These are phyloP conservation scores for Cotesia vestalis DNA, from an alignment of 1,140 invertebrate species.

Conservation along the genomic window DNA sequence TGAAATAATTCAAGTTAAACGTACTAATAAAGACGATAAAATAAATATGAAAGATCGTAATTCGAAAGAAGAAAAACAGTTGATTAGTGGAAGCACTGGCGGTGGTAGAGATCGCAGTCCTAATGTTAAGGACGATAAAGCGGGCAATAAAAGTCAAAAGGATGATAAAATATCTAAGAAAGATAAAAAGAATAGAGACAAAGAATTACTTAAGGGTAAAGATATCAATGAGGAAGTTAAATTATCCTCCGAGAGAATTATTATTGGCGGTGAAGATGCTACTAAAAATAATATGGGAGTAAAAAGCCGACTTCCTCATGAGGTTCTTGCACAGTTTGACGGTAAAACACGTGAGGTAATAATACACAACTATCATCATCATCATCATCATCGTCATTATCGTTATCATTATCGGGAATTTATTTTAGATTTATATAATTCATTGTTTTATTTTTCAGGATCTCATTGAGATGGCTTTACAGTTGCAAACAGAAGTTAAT, in stretches of 20 bases:
- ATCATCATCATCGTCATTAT: neutral
- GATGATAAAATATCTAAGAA: constrained; percentile 55
- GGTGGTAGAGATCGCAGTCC: constrained; percentile 43
- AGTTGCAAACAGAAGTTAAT: constrained; percentile 81
- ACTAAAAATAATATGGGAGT: constrained; percentile 62
- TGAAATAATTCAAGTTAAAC: constrained; percentile 48
- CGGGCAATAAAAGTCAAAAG: constrained; percentile 49
- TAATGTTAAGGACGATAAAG: constrained; percentile 50
- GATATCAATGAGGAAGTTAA: constrained; percentile 54
- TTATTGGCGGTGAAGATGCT: constrained; percentile 82
- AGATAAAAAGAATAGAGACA: constrained; percentile 58
- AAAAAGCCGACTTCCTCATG: constrained; percentile 72
- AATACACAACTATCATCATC: constrained; percentile 1
- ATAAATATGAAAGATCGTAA: constrained; percentile 42
- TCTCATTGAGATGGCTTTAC: constrained; percentile 82
- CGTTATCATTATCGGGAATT: too few relatives aligned
- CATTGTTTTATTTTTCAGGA: constrained; percentile 69
- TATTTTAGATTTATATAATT: constrained; percentile 14
- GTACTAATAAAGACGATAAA: constrained; percentile 44
- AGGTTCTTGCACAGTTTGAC: constrained; percentile 80
- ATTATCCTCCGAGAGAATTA: constrained; percentile 73
- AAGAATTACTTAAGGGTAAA: constrained; percentile 46
- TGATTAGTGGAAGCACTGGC: neutral
- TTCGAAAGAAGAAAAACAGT: constrained; percentile 51
- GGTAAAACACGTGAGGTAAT: constrained; percentile 80